Conservation (phyloP, 2,113 vertebrate genomes). For the Gasterosteus nipponicus region DNA sequence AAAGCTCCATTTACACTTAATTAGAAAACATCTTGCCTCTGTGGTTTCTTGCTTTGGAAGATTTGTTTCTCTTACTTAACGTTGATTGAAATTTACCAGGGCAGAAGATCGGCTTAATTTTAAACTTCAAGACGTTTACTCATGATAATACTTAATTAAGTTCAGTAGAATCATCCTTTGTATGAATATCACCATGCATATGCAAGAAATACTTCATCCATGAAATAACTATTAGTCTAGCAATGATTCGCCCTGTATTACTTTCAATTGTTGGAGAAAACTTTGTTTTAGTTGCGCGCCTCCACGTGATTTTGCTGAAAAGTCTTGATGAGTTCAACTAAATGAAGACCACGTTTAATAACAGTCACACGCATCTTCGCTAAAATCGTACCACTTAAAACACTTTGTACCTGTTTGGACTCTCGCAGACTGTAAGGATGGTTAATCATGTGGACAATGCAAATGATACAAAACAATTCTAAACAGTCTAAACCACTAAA, state of each 20-base stretch:
- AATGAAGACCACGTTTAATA: not conserved
- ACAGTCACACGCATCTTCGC: not conserved
- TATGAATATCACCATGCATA: conserved; percentile 13
- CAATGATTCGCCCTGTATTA: not conserved
- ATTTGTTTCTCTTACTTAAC: conserved; percentile 41
- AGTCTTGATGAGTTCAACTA: not conserved
- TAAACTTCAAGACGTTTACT: conserved; percentile 22
- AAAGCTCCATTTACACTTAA: conserved; percentile 63
- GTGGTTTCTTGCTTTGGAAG: conserved; percentile 52
- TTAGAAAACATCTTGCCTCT: conserved; percentile 52
- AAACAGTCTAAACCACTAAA: not conserved
- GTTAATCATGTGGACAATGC: not conserved
- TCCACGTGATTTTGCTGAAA: not conserved
- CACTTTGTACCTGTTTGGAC: not conserved
- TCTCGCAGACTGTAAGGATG: not conserved
- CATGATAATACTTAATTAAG: conserved; percentile 32
- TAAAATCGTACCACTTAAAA: not conserved
- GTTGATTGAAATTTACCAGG: conserved; percentile 59
- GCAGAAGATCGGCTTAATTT: conserved; percentile 51
- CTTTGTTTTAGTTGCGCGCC: not conserved
- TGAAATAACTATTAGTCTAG: not conserved
- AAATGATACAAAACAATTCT: not conserved
- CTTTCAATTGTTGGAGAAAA: not conserved
- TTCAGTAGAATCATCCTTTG: conserved; percentile 27
- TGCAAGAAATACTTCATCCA: not conserved